Conservation (phyloP, 30 jellyfish, hydroid and myxozoan species). For the Hydractinia echinata region DNA sequence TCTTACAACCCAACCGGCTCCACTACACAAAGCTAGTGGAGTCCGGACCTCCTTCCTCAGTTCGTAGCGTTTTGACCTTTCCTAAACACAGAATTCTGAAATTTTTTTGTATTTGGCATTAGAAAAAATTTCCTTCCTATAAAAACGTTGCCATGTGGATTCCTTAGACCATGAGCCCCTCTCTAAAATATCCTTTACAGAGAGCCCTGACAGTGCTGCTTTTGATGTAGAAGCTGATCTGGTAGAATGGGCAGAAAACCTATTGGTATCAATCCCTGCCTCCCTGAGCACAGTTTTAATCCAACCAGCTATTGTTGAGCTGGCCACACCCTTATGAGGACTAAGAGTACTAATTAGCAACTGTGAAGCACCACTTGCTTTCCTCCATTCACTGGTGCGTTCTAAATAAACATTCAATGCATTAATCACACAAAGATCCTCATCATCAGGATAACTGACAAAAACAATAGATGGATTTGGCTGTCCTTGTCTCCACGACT, state of each 20-base stretch:
- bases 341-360: not conserved
- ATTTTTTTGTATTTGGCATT: not conserved
- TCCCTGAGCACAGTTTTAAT: not conserved
- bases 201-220: not conserved
- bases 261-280: not conserved
- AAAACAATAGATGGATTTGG: not conserved
- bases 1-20: not conserved
- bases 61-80: not conserved
- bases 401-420: not conserved
- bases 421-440: not conserved
- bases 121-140: not conserved
- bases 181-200: not conserved
- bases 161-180: not conserved
- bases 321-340: not conserved
- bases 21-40: no score
- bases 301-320: not conserved
- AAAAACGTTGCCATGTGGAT: no score
- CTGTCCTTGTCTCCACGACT: not conserved
- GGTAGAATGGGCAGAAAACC: not conserved
- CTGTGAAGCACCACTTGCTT: not conserved
- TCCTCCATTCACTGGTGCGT: not conserved
- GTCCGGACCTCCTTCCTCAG: not conserved
- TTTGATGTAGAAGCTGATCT: not conserved
- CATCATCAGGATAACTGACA: not conserved
- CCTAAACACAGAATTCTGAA: not conserved